A percentile compares a stretch with the other conserved stretches of the same genome.
Evolutionary conservation across 2,113 vertebrate species (phyloP).

Genomic region (Pelmatolapia mariae): DNA sequence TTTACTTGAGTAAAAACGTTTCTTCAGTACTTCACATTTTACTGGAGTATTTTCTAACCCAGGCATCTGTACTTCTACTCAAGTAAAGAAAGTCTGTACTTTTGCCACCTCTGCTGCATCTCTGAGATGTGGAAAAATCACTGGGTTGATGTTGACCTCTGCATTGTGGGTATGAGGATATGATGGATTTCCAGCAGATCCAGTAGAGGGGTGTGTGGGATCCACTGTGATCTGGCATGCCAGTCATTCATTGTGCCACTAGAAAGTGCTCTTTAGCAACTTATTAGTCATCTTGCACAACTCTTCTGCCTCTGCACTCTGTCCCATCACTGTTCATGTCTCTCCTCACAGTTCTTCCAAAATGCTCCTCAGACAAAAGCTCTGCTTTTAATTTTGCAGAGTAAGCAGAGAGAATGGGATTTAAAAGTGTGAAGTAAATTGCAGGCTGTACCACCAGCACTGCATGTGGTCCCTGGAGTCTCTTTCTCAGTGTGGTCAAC

Average conservation of each 20-base stretch:
- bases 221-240: conserved; percentile 11
- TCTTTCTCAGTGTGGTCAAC: background rate
- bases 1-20: background rate
- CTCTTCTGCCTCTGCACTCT: background rate
- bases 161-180: background rate
- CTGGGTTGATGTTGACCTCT: background rate
- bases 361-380: background rate
- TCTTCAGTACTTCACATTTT: background rate
- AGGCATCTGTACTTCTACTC: background rate
- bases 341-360: background rate
- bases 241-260: conserved; percentile 69
- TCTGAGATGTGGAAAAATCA: background rate
- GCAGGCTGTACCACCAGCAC: conserved; percentile 5
- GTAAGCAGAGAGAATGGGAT: conserved; percentile 57
- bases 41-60: background rate
- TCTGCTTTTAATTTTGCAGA: conserved; percentile 61
- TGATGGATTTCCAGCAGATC: background rate
- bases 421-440: conserved; percentile 16
- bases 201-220: background rate
- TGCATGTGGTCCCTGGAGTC: background rate
- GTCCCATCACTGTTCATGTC: background rate
- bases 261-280: conserved; percentile 84
- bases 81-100: background rate
- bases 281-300: conserved; percentile 51
- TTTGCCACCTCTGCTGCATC: background rate